Evolutionary conservation across 2,888 invertebrate species (phyloP), one percentile per base, ranked within the genome.

Genomic region (Perdita meconis): DNA sequence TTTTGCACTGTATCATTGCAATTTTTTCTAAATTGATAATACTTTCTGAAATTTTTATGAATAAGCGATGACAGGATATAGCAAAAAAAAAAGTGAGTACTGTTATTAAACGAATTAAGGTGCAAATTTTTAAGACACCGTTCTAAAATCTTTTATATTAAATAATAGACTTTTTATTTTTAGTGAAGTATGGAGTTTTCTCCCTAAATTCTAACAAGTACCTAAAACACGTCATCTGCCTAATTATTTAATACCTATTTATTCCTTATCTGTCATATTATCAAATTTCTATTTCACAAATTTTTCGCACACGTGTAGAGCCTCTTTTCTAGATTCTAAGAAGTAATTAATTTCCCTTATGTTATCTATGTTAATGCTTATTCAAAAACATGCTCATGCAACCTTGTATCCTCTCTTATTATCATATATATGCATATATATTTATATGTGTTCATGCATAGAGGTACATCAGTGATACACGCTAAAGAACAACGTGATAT

Each of bases 371-470:
- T 79, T 50, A 80, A 70, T 86, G 83, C 83, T 85, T 86, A 82
- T 64, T 78, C 24, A 80, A 80, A 84, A 86, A 78, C 88, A 89
- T 89, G 88, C 89, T 82, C 89, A 89, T 89, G 89, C 89, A 86
- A 83, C 67, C 81, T 84, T 72, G 55, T 72, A 44, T 76, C 76
- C 71, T 66, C 24, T 85, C 59, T 53, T 67, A 72, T 81, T 74
- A 66, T 83, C 61, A 78, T 79, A 72, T 82, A 85, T 81, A 77
- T 87, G 85, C 86, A 85, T 87, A 78, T 79, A 72, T 82, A 85
- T 81, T 78, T 87, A 86, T 88, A 85, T 87, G 85, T 84, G 82
- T 81, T 76, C 69, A 68, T 65, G 40, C 57, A 71, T 67, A 59
- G 64, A 47, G 63, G 65, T 83, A 80, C 68, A 16, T 66, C 66